A percentile compares a stretch with the other conserved stretches of the same genome.
These are phyloP conservation scores for Amniataba percoides DNA, from an alignment of 2,797 vertebrate genomes.

Conservation along the genomic window DNA sequence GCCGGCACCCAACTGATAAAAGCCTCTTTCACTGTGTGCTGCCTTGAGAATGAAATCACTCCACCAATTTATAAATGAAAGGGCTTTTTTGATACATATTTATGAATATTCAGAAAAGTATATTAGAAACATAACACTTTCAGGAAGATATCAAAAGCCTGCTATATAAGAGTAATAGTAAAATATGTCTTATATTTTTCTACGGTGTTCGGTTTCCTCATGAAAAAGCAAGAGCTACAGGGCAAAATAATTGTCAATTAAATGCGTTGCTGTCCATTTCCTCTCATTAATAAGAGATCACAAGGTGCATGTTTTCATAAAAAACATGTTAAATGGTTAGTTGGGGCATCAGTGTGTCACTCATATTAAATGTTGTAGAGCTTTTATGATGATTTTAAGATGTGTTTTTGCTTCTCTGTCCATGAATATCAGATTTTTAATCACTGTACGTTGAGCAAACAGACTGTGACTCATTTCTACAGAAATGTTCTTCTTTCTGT, in stretches of 20 bases:
- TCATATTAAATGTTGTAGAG: slow-evolving; percentile 8
- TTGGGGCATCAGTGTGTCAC: neutral
- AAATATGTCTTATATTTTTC: neutral
- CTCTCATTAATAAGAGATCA: neutral
- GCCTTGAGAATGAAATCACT: slow-evolving; percentile 35
- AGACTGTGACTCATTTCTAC: neutral
- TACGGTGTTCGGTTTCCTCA: neutral
- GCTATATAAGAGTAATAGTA: neutral
- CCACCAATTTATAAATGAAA: neutral
- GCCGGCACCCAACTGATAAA: slow-evolving; percentile 22
- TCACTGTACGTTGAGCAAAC: neutral
- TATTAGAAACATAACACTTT: neutral
- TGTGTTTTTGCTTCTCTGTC: neutral
- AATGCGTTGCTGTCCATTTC: neutral
- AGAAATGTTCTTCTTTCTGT: neutral
- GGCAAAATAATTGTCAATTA: neutral
- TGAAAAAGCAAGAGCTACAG: neutral
- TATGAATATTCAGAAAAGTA: slow-evolving; percentile 12
- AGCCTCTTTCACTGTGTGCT: slow-evolving; percentile 9
- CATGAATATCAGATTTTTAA: neutral
- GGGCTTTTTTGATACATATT: slow-evolving; percentile 4
- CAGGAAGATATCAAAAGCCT: slow-evolving; percentile 4
- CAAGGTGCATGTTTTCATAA: neutral
- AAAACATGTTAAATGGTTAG: slow-evolving; percentile 21
- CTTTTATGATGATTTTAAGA: neutral